Base-by-base conservation (phyloP, 2,113 vertebrate species). In the Indri indri region DNA sequence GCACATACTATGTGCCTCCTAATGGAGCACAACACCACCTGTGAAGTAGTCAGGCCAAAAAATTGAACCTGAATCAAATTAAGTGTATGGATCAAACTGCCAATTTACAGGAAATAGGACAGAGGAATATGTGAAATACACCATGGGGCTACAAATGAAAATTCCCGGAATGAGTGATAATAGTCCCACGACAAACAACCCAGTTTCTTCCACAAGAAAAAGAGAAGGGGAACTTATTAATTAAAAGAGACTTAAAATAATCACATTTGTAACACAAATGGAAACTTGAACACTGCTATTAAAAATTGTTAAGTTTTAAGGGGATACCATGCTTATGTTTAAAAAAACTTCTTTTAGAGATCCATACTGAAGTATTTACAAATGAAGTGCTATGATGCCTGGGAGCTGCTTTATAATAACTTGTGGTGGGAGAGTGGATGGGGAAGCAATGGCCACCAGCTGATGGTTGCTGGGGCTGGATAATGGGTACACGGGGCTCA, bases 211-310 rank as follows among this genome's bases (percentile, higher is more conserved):
- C 20, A 66, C 47, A 77, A 77, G 61, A 77, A 42, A 82, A 52
- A 30, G 3, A 45, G 13, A 32, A 34, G 45, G n/a, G 22, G 34
- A 27, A 86, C 5, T 45, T 76, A 32, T 42, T 92, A 90, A 57
- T 45, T 37, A 82, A 83, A 80, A 66, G 66, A 77, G 16, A 80
- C 34, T 71, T 74, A 85, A 82, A 84, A 45, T 10, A 5, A 63
- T 57, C 70, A 84, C 42, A 95, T 94, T 50, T 77, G 42, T 77
- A 85, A 92, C 52, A 88, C 45, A 90, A 87, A 42, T 34, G 59
- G 84, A 88, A 92, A 88, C 84, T 11, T 88, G 63, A 95, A 88
- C 45, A 70, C 8, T 79, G n/a, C n/a, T 63, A 92, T 74, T 71
- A 59, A 73, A 97, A 92, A 82, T 8, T 52, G 47, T 66, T 68